A percentile compares a stretch with the other conserved stretches of the same genome.
Evolutionary conservation across 2,888 invertebrate species (phyloP).

Genomic region (Drosophila subsilvestris): DNA sequence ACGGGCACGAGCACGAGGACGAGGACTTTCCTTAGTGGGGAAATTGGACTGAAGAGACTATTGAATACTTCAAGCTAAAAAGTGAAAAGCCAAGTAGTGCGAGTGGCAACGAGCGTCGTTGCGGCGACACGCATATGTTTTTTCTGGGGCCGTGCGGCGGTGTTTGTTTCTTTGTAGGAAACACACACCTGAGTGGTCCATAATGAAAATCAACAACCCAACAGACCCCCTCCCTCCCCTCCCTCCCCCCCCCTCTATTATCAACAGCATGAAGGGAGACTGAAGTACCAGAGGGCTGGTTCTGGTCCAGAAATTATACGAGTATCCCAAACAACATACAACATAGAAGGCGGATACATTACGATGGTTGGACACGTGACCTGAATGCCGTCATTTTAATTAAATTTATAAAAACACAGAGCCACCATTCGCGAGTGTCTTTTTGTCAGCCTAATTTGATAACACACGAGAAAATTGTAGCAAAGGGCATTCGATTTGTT

Average conservation of each 20-base stretch:
- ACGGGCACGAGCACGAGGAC: constrained; percentile 42
- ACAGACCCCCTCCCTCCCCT: constrained; percentile 33
- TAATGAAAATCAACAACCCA: constrained; percentile 62
- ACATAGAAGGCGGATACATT: constrained; percentile 83
- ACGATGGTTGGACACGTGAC: constrained; percentile 83
- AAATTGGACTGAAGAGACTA: constrained; percentile 78
- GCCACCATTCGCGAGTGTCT: constrained; percentile 69
- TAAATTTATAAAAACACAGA: constrained; percentile 83
- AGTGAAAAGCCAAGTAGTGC: constrained; percentile 81
- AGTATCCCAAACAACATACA: constrained; percentile 42
- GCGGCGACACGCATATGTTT: constrained; percentile 81
- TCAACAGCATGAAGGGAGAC: constrained; percentile 41
- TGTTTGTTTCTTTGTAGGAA: constrained; percentile 67
- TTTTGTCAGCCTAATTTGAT: constrained; percentile 61
- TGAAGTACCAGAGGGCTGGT: constrained; percentile 21
- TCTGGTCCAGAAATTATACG: constrained; percentile 44
- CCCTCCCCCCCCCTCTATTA: constrained; percentile 37
- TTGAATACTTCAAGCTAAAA: constrained; percentile 77
- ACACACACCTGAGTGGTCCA: constrained; percentile 77
- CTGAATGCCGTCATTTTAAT: constrained; percentile 82
- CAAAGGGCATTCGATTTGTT: neutral
- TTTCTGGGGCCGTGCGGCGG: constrained; percentile 55
- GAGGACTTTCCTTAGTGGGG: constrained; percentile 67
- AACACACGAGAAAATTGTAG: neutral
- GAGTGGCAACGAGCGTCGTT: constrained; percentile 80